Percentiles rank a stretch among this genome's conserved stretches.
Evolutionary conservation across 1,140 invertebrate genomes (phyloP).

Genomic region (Caenorhabditis inopinata): DNA sequence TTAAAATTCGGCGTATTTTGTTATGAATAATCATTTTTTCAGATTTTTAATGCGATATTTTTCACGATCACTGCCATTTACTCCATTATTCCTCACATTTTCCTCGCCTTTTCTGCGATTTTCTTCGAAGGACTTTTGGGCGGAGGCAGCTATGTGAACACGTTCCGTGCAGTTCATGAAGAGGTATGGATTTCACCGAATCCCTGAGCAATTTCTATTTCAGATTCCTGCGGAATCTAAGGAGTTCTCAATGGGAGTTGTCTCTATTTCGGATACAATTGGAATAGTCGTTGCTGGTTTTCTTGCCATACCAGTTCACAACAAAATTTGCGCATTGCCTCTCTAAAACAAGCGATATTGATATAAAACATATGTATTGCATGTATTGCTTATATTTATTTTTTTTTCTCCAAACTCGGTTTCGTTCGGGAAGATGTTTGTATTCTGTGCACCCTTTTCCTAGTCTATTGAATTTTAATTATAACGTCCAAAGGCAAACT

Average conservation of each 20-base stretch:
- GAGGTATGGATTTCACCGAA: slow-evolving; percentile 61
- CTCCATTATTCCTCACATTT: slow-evolving; percentile 45
- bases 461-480: no score
- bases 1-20: neutral
- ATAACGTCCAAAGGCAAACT: no score
- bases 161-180: slow-evolving; percentile 76
- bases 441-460: neutral
- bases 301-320: slow-evolving; percentile 47
- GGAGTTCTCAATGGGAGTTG: slow-evolving; percentile 46
- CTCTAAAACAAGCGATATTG: no score
- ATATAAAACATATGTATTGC: neutral
- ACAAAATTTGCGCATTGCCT: slow-evolving; percentile 38
- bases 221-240: slow-evolving; percentile 21
- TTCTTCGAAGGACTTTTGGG: slow-evolving; percentile 68
- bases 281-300: slow-evolving; percentile 49
- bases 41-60: slow-evolving; percentile 45
- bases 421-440: neutral
- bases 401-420: neutral
- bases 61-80: slow-evolving; percentile 46
- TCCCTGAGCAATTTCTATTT: neutral
- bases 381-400: neutral
- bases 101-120: slow-evolving; percentile 37
- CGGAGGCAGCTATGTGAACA: slow-evolving; percentile 83
- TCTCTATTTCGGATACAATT: slow-evolving; percentile 44
- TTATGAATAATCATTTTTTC: neutral